These are phyloP conservation scores for Saguinus imperator DNA, from an alignment of 2,113 vertebrate species.

Conservation along the genomic window DNA sequence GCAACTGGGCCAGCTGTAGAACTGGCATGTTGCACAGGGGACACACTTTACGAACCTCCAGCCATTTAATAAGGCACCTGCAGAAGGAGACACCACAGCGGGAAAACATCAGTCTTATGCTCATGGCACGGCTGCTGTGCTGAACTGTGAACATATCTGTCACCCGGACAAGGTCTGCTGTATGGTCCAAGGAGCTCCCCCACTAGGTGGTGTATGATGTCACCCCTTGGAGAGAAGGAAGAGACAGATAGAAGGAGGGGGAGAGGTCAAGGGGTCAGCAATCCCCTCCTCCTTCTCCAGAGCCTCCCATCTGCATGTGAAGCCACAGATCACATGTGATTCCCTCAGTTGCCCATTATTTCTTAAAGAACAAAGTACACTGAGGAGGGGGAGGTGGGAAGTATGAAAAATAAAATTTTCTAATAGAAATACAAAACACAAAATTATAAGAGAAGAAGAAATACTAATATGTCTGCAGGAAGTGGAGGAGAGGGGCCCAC, in stretches of 20 bases:
- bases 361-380: background rate
- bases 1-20: constrained; percentile 95
- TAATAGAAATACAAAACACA: constrained; percentile 24
- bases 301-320: background rate
- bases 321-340: background rate
- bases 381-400: background rate
- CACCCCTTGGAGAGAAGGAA: background rate
- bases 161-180: background rate
- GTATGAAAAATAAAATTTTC: constrained; percentile 34
- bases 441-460: background rate
- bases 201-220: background rate
- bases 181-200: background rate
- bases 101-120: background rate
- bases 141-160: background rate
- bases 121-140: background rate
- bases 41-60: constrained; percentile 99
- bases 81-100: background rate
- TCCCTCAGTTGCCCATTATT: background rate
- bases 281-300: background rate
- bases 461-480: background rate
- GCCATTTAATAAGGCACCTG: constrained; percentile 99
- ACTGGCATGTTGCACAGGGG: constrained; percentile 99
- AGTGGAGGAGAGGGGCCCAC: background rate
- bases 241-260: background rate
- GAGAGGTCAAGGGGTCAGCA: too few species aligned